Evolutionary conservation across 2,797 vertebrate species (phyloP), one percentile per base, ranked within the genome.

Genomic region (Schizothorax lantsangensis): DNA sequence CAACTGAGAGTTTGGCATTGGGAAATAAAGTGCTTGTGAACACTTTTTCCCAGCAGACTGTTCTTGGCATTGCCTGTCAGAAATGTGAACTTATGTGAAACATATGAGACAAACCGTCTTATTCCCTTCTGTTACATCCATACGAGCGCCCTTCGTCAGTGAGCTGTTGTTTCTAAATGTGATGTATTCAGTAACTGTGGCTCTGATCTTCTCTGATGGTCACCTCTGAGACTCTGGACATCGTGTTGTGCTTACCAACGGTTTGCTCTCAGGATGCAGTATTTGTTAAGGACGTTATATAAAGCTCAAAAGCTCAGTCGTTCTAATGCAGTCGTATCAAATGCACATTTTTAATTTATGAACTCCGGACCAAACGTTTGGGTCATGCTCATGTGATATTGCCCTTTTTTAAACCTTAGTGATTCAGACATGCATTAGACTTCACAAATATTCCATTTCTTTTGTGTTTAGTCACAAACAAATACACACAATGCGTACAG

Each of bases 251-350:
- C 84, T 80, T 88, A n/a, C 68, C 57, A 78, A 66, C 23, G 17
- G 54, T 87, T 89, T 79, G 79, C 79, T 83, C 86, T 89, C 88
- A 90, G 89, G 88, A 90, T 86, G 86, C 73, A 77, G 79, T 79
- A 66, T 89, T 88, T 87, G 81, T 84, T 84, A 87, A 69, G 82
- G 82, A 87, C 43, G 5, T 87, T 64, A 64, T 54, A 66, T 84
- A 57, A 86, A 73, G 72, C 72, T 81, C 78, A 86, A 64, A 78
- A 84, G 81, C 86, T 88, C 79, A 73, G 68, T 72, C 40, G 57
- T 30, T 83, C 54, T 71, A 64, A 87, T 82, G 88, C 85, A 81
- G 79, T 87, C 57, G 9, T 64, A 84, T 73, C 52, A 71, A 77
- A 79, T 84, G 77, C 68, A 89, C 64, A 83, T 87, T 73, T 85